Conservation (phyloP, 2,888 invertebrate species). For the Leucophenga montana region DNA sequence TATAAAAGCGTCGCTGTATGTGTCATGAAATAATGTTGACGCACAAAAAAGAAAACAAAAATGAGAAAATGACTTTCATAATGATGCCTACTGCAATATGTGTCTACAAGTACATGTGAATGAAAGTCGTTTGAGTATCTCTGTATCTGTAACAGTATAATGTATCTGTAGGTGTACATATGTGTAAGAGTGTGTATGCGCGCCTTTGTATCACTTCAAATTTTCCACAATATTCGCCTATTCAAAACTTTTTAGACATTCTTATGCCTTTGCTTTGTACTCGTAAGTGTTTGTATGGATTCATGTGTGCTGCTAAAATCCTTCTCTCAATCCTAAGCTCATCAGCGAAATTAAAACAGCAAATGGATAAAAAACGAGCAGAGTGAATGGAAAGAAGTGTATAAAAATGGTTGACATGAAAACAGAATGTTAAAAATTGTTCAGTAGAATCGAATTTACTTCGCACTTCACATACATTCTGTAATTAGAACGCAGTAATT, state of each 20-base stretch:
- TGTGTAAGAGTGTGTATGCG: neutral
- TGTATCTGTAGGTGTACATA: neutral
- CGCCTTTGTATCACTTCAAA: neutral
- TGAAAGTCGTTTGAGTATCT: neutral
- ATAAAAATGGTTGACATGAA: too few species aligned
- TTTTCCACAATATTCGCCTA: neutral
- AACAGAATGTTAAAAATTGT: too few species aligned
- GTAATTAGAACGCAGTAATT: too few species aligned
- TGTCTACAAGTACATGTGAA: neutral
- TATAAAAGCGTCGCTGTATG: constrained; percentile 53
- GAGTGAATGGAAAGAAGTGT: neutral
- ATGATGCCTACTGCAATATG: neutral
- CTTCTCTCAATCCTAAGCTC: neutral
- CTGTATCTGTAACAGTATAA: neutral
- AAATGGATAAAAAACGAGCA: neutral
- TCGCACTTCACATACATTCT: too few species aligned
- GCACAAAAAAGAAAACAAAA: neutral
- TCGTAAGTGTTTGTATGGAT: neutral
- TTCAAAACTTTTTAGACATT: constrained; percentile 9
- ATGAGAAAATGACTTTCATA: neutral
- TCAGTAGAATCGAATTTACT: too few species aligned
- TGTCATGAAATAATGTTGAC: neutral
- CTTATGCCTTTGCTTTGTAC: neutral
- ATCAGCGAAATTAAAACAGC: neutral
- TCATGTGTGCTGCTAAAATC: neutral